Conservation (phyloP, 2,888 invertebrate species). For the Hypomecis punctinalis region DNA sequence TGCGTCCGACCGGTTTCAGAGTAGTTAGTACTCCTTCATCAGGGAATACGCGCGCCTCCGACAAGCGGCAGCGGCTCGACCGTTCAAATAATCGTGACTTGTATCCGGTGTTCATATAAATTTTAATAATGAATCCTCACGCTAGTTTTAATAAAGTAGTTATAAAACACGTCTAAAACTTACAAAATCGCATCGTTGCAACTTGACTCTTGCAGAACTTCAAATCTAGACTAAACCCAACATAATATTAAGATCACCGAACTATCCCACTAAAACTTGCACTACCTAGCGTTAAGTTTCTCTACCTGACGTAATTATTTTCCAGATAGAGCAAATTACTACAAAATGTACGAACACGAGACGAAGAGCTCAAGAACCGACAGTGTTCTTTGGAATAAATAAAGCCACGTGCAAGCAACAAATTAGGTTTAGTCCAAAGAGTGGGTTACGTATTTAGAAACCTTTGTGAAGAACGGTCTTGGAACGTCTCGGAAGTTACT, state of each 20-base stretch:
- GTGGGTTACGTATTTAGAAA: conserved; percentile 7
- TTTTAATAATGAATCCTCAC: too few relatives aligned
- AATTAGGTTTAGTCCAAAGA: conserved; percentile 16
- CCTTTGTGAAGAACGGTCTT: neutral
- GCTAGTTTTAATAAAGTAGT: too few relatives aligned
- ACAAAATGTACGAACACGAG: conserved; percentile 15
- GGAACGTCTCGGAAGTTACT: too few relatives aligned
- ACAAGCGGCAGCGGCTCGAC: too few relatives aligned
- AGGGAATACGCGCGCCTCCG: too few relatives aligned
- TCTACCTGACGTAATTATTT: conserved; percentile 16
- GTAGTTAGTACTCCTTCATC: too few relatives aligned
- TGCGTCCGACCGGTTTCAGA: too few relatives aligned
- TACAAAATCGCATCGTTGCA: too few relatives aligned
- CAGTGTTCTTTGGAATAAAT: conserved; percentile 20
- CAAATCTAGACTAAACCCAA: neutral
- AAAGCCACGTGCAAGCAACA: conserved; percentile 20
- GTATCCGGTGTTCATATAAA: too few relatives aligned
- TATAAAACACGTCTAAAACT: too few relatives aligned
- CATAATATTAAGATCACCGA: neutral
- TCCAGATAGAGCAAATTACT: conserved; percentile 18
- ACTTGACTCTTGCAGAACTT: too few relatives aligned
- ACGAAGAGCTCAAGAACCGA: conserved; percentile 18
- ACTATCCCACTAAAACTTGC: conserved; percentile 9
- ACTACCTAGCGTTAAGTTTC: conserved; percentile 1
- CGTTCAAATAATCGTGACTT: too few relatives aligned